phyloP scores from a whole-genome alignment of 2,797 vertebrate species.

The Pampus argenteus region DNA sequence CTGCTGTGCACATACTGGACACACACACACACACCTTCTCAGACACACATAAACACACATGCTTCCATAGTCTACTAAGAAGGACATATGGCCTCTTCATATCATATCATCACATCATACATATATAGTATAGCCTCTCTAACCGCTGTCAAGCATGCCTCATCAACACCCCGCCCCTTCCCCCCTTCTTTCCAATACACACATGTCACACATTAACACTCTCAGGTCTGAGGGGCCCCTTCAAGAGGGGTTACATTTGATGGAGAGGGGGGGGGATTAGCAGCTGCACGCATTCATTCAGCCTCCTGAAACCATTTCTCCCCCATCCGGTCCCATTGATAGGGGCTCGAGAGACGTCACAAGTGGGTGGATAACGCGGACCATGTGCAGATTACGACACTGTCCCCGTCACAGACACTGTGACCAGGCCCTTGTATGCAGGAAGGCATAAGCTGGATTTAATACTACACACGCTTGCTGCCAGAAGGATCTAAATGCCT shows the following conservation, averaged over 20 bases:
- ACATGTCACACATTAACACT: conserved; percentile 36
- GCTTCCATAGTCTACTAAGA: conserved; percentile 10
- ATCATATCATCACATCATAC: conserved; percentile 13
- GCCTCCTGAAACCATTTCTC: conserved; percentile 62
- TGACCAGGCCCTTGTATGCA: conserved; percentile 54
- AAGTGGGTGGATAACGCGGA: conserved; percentile 70
- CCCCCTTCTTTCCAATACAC: background rate
- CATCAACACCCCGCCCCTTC: background rate
- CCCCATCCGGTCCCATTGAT: conserved; percentile 80
- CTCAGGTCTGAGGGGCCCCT: conserved; percentile 54
- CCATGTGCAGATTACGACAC: conserved; percentile 73
- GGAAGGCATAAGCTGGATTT: conserved; percentile 69
- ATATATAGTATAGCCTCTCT: conserved; percentile 9
- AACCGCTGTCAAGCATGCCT: conserved; percentile 1
- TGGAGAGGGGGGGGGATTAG: conserved; percentile 51
- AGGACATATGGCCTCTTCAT: conserved; percentile 34
- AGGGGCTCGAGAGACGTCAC: conserved; percentile 55
- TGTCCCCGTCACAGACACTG: conserved; percentile 57
- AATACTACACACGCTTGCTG: conserved; percentile 50
- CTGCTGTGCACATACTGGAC: conserved; percentile 15
- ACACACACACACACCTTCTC: conserved; percentile 14
- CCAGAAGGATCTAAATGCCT: conserved; percentile 59
- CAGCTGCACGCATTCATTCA: conserved; percentile 84
- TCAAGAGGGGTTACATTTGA: conserved; percentile 52
- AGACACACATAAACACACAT: background rate